Evolutionary conservation across 2,888 invertebrate species (phyloP).

Genomic region (Syritta pipiens): DNA sequence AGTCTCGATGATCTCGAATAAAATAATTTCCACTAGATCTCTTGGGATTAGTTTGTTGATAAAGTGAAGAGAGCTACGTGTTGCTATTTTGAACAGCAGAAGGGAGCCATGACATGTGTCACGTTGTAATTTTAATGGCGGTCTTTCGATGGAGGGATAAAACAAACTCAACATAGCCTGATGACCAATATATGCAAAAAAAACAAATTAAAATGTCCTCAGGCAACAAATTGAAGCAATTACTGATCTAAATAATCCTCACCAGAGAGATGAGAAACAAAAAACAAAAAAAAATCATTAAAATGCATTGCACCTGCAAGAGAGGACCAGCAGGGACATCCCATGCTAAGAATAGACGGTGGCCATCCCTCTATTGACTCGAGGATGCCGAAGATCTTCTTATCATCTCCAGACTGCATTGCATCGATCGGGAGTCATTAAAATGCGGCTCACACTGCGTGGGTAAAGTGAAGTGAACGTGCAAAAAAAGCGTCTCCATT

Average conservation of each 20-base stretch:
- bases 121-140: slow-evolving; percentile 21
- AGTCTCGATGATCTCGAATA: slow-evolving; percentile 1
- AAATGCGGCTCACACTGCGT: slow-evolving; percentile 43
- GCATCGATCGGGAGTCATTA: slow-evolving; percentile 46
- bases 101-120: slow-evolving; percentile 33
- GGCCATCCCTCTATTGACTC: slow-evolving; percentile 31
- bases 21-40: slow-evolving; percentile 30
- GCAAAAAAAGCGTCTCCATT: slow-evolving; percentile 21
- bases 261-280: neutral
- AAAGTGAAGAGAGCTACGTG: slow-evolving; percentile 37
- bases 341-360: slow-evolving; percentile 38
- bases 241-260: slow-evolving; percentile 19
- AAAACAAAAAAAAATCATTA: slow-evolving; percentile 19
- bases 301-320: slow-evolving; percentile 54
- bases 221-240: slow-evolving; percentile 37
- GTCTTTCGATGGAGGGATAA: slow-evolving; percentile 12
- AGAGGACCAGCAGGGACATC: slow-evolving; percentile 29
- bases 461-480: slow-evolving; percentile 11
- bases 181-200: slow-evolving; percentile 13
- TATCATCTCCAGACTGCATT: slow-evolving; percentile 37
- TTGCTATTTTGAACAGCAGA: slow-evolving; percentile 17
- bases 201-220: slow-evolving; percentile 53
- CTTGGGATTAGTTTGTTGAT: slow-evolving; percentile 11
- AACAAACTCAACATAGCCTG: neutral
- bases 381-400: slow-evolving; percentile 41